Conservation (phyloP, 2,113 vertebrate species). For the Gnathonemus longibarbis region DNA sequence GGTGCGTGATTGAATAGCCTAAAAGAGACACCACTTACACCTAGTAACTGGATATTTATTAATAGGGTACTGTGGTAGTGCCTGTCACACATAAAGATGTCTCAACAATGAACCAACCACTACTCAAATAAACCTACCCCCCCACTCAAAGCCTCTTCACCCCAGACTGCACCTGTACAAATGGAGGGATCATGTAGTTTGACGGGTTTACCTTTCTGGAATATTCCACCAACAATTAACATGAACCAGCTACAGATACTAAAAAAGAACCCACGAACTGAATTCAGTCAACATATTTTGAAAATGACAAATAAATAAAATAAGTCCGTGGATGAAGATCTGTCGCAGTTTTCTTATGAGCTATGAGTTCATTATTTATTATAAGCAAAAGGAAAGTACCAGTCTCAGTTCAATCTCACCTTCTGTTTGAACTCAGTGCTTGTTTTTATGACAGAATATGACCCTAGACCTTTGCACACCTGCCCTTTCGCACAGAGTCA, state of each 20-base stretch:
- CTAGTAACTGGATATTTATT: not conserved
- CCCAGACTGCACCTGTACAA: not conserved
- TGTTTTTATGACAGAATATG: conserved; percentile 27
- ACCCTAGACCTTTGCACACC: conserved; percentile 43
- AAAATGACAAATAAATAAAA: not conserved
- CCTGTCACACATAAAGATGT: not conserved
- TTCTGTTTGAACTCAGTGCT: not conserved
- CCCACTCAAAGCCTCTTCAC: not conserved
- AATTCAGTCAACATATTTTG: not conserved
- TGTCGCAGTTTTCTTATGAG: not conserved
- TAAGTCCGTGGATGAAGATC: not conserved
- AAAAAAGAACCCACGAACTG: not conserved
- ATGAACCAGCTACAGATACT: not conserved
- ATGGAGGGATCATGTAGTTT: not conserved
- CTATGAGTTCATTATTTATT: not conserved
- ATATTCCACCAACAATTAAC: not conserved
- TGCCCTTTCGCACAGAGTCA: conserved; percentile 16
- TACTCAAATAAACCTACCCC: not conserved
- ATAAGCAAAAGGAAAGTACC: not conserved
- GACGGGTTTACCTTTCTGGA: not conserved
- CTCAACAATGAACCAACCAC: not conserved
- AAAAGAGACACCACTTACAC: not conserved
- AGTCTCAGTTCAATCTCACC: not conserved
- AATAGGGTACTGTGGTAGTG: not conserved
- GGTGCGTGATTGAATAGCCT: not conserved